Conservation (phyloP, 2,888 invertebrate genomes). For the Chymomyza fuscimana region DNA sequence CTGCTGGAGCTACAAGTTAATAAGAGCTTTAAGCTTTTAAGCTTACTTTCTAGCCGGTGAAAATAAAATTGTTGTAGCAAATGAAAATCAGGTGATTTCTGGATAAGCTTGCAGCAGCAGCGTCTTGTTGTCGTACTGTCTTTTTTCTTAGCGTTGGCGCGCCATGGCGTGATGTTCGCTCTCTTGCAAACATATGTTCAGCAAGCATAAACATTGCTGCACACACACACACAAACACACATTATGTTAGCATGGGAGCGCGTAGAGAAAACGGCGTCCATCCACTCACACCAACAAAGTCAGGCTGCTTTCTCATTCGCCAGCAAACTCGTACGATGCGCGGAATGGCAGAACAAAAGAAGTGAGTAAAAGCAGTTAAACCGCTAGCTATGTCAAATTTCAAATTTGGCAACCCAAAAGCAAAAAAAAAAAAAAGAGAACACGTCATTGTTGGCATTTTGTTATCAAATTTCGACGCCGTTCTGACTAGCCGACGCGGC, state of each 20-base stretch:
- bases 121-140: not conserved
- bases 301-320: slow-evolving; percentile 66
- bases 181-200: not conserved
- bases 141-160: slow-evolving; percentile 12
- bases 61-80: slow-evolving; percentile 54
- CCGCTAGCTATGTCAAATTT: slow-evolving; percentile 32
- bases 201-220: not conserved
- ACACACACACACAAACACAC: slow-evolving; percentile 9
- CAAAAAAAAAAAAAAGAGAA: slow-evolving; percentile 10
- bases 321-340: slow-evolving; percentile 71
- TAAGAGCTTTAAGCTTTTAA: not conserved
- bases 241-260: slow-evolving; percentile 36
- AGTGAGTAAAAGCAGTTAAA: slow-evolving; percentile 38
- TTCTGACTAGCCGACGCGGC: not conserved
- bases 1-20: not conserved
- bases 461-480: not conserved
- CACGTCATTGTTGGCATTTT: not conserved
- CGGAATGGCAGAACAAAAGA: slow-evolving; percentile 51
- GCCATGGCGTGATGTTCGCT: slow-evolving; percentile 41
- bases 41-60: not conserved
- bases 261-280: slow-evolving; percentile 19
- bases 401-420: slow-evolving; percentile 14
- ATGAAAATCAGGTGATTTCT: slow-evolving; percentile 77
- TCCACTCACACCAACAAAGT: slow-evolving; percentile 28
- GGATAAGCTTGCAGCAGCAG: slow-evolving; percentile 42